These are phyloP conservation scores for Lagenorhynchus albirostris DNA, from an alignment of 2,113 vertebrate genomes.

Conservation along the genomic window DNA sequence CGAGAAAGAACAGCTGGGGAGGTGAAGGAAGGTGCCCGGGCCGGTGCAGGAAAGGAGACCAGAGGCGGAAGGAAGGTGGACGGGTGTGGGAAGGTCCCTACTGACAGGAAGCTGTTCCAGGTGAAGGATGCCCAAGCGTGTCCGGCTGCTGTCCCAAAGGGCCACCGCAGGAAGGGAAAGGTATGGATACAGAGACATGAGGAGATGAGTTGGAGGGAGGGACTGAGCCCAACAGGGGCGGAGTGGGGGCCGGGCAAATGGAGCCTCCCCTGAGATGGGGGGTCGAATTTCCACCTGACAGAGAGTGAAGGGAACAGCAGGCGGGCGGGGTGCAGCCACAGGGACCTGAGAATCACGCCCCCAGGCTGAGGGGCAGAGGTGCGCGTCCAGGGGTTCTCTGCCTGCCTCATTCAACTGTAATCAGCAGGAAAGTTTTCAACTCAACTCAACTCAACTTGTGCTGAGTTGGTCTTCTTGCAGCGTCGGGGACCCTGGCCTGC, in stretches of 20 bases:
- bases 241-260: rapidly evolving
- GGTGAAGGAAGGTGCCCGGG: neutral
- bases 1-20: neutral
- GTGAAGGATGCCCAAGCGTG: rapidly evolving
- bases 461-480: neutral
- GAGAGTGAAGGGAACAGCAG: neutral
- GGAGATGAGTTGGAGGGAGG: rapidly evolving
- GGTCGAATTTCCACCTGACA: neutral
- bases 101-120: neutral
- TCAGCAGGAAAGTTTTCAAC: too few relatives aligned
- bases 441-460: too few relatives aligned
- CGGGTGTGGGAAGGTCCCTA: neutral
- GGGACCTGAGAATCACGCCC: neutral
- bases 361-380: neutral
- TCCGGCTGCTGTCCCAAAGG: neutral
- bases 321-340: neutral
- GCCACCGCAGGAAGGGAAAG: neutral
- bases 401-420: neutral
- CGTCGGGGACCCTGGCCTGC: neutral
- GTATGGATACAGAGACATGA: rapidly evolving
- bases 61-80: neutral
- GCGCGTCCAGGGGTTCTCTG: neutral
- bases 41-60: too few relatives aligned
- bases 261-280: too few relatives aligned
- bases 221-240: rapidly evolving